A percentile compares a stretch with the other conserved stretches of the same genome.
phyloP scores from a whole-genome alignment of 2,797 vertebrate species.

The Rhynchonycteris naso region DNA sequence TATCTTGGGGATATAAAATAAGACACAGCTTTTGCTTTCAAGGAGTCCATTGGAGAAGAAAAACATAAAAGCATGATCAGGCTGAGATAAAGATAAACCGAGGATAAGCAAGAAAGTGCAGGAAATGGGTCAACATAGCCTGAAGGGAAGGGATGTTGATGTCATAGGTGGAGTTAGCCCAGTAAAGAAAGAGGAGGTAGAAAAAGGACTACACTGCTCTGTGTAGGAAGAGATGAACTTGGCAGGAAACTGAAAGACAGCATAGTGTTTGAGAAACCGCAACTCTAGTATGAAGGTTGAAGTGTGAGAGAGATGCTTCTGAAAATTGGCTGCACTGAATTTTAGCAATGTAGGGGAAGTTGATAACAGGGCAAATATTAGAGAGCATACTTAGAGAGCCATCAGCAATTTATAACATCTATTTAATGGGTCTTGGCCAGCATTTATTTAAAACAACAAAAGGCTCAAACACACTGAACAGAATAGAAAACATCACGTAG shows the following conservation, averaged over 20 bases:
- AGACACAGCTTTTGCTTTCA: neutral
- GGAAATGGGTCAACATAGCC: neutral
- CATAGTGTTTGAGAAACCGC: neutral
- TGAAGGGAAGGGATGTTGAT: neutral
- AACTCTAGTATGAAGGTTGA: neutral
- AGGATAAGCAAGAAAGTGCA: neutral
- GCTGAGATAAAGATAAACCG: neutral
- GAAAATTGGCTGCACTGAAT: neutral
- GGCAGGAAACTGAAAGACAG: neutral
- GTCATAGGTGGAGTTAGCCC: neutral
- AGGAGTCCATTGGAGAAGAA: neutral
- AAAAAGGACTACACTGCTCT: neutral
- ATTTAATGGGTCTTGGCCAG: neutral
- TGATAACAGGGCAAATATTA: neutral
- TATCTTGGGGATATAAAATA: neutral
- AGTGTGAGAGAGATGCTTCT: neutral
- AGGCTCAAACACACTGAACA: neutral
- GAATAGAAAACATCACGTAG: neutral
- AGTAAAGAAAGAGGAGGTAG: neutral
- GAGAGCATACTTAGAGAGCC: neutral
- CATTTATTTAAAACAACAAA: slow-evolving; percentile 43
- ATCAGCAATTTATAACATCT: neutral
- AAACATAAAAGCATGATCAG: neutral
- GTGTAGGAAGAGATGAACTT: neutral
- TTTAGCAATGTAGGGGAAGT: neutral